Conservation (phyloP, 1,140 invertebrate genomes). For the Drosophila navojoa region DNA sequence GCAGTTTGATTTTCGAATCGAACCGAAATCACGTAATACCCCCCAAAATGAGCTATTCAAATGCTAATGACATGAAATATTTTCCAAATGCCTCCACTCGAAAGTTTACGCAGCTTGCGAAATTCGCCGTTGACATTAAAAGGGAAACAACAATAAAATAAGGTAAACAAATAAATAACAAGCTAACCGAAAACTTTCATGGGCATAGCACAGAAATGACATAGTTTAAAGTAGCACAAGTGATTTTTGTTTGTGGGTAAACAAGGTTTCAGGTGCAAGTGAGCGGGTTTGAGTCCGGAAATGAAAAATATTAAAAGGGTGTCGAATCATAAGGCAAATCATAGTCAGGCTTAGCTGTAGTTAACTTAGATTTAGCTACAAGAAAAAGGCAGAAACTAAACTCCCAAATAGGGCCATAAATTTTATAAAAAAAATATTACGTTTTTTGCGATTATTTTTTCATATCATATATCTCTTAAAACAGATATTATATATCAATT, state of each 20-base stretch:
- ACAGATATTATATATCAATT: no score
- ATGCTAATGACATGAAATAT: conserved; percentile 52
- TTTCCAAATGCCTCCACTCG: conserved; percentile 37
- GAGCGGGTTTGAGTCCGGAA: no score
- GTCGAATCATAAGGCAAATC: no score
- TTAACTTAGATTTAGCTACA: no score
- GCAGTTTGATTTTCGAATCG: conserved; percentile 35
- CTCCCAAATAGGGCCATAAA: no score
- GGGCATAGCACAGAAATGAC: conserved; percentile 5
- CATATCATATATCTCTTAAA: no score
- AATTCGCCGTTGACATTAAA: conserved; percentile 30
- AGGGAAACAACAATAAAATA: conserved; percentile 18
- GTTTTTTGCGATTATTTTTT: no score
- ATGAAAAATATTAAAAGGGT: no score
- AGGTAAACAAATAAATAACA: conserved; percentile 9
- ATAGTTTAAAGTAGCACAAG: neutral
- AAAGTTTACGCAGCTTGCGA: conserved; percentile 53
- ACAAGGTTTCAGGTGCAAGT: neutral
- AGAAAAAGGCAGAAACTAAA: no score
- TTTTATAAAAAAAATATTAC: no score
- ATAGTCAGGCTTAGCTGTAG: no score
- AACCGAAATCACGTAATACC: conserved; percentile 62
- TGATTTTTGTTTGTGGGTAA: neutral
- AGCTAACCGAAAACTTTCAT: conserved; percentile 21
- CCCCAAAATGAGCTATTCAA: conserved; percentile 44